Conservation (phyloP, 2,797 vertebrate genomes). For the Muscicapa striata region DNA sequence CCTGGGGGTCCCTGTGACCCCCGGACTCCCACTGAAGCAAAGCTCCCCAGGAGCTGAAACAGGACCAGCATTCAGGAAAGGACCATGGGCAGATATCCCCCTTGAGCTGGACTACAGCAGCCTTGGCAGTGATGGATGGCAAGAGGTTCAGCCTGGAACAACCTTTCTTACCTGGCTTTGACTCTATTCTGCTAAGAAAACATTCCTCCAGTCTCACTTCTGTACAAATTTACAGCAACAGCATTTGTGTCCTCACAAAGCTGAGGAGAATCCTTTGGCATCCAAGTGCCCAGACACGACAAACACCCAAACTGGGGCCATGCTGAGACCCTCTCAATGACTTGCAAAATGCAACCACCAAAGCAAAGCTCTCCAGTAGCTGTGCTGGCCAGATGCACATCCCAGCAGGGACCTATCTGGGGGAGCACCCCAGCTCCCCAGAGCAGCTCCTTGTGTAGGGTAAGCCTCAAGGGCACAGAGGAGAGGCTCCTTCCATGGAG, state of each 20-base stretch:
- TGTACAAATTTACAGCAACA: background rate
- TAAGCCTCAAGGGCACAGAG: background rate
- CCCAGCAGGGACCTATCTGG: rapidly evolving
- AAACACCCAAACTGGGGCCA: background rate
- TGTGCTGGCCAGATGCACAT: background rate
- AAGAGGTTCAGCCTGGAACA: background rate
- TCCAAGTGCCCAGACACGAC: rapidly evolving
- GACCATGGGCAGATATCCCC: background rate
- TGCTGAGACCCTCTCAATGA: background rate
- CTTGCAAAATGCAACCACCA: background rate
- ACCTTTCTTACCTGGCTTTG: background rate
- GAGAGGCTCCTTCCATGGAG: rapidly evolving
- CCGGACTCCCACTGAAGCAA: background rate
- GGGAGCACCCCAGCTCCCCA: background rate
- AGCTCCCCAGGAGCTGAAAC: background rate
- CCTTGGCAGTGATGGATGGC: background rate
- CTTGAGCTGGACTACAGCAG: background rate
- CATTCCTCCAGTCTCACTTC: background rate
- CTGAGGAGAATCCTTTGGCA: background rate
- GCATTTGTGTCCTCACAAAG: background rate
- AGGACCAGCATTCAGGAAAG: background rate
- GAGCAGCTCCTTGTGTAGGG: rapidly evolving
- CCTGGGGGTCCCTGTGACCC: background rate
- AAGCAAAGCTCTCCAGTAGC: background rate
- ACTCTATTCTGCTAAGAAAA: background rate